phyloP scores from a whole-genome alignment of 2,888 invertebrate species.

The Cosmia pyralina region DNA sequence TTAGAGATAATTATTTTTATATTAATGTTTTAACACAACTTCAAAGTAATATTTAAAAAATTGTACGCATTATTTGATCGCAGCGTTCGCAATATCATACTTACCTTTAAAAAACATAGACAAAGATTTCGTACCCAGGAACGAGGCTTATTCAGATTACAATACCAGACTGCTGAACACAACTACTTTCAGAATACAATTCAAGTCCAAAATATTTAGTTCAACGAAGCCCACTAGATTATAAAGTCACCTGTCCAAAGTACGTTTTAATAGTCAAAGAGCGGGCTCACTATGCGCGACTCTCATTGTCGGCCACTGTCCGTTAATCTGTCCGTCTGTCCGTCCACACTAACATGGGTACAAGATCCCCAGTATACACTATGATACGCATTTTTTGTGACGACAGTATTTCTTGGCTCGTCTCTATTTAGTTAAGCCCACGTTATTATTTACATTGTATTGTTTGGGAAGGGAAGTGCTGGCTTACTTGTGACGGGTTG shows the following conservation, averaged over 20 bases:
- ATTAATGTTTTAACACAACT: neutral
- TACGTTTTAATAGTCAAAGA: conserved; percentile 63
- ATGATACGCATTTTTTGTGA: conserved; percentile 66
- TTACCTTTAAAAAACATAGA: neutral
- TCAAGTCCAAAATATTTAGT: conserved; percentile 13
- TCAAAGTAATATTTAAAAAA: neutral
- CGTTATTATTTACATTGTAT: conserved; percentile 59
- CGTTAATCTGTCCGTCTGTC: conserved; percentile 81
- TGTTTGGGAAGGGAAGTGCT: conserved; percentile 31
- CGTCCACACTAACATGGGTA: conserved; percentile 71
- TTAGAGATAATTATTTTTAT: neutral
- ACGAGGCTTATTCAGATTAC: neutral
- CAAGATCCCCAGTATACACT: conserved; percentile 60
- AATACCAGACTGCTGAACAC: neutral
- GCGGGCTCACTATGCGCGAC: conserved; percentile 40
- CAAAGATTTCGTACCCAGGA: neutral
- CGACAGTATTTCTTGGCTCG: conserved; percentile 56
- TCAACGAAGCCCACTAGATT: conserved; percentile 34
- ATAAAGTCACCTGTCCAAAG: conserved; percentile 47
- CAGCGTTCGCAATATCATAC: neutral
- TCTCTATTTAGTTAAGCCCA: conserved; percentile 59
- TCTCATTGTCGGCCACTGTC: conserved; percentile 69
- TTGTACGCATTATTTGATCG: neutral
- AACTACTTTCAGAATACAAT: neutral
- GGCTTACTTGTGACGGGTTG: conserved; percentile 30